Base-by-base conservation (phyloP, 2,113 vertebrate genomes). In the Phrynosoma blainvillii region DNA sequence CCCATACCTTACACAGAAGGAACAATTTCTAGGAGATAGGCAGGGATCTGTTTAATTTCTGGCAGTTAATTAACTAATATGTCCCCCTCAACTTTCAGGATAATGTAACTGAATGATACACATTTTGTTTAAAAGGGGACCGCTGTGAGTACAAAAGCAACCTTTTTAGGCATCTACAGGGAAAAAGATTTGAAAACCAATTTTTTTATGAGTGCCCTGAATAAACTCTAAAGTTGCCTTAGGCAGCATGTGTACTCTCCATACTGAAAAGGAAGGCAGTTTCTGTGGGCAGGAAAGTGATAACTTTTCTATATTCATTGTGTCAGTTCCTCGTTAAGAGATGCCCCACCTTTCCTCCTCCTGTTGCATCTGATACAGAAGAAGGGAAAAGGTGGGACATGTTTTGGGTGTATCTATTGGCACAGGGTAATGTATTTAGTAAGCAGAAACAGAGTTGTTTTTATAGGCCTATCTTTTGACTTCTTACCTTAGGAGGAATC, bases 31-130 rank as follows among this genome's bases (percentile, higher is more conserved):
- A 14, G 12, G 40, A 79, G 36, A 23, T 32, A 66, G 2, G 92
- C 92, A 95, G 93, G 93, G 90, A 90, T 91, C 92, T 95, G 89
- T 94, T 92, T 93, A 95, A 95, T 91, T 94, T 93, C 93, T 93
- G 89, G 90, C 93, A 92, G 47, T 47, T 47, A 47, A 95, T 95
- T 91, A 68, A 23, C 88, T 93, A 95, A 92, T 91, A 78, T 94
- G 90, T 94, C 89, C 88, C 91, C 87, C 93, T 95, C 94, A 91
- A 77, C 91, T 90, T 40, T 94, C 92, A 87, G 93, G 91, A 82
- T 91, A 54, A n/a, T 92, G 92, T 91, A 95, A 85, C 89, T 90
- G 93, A 92, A 93, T 94, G 62, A 70, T 27, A 85, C 84, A 82
- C 92, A 83, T 80, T 92, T 94, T 79, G 32, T 93, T 84, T 92